A percentile compares a stretch with the other conserved stretches of the same genome.
phyloP scores from a whole-genome alignment of 2,797 vertebrate species.

The Typhlichthys subterraneus region DNA sequence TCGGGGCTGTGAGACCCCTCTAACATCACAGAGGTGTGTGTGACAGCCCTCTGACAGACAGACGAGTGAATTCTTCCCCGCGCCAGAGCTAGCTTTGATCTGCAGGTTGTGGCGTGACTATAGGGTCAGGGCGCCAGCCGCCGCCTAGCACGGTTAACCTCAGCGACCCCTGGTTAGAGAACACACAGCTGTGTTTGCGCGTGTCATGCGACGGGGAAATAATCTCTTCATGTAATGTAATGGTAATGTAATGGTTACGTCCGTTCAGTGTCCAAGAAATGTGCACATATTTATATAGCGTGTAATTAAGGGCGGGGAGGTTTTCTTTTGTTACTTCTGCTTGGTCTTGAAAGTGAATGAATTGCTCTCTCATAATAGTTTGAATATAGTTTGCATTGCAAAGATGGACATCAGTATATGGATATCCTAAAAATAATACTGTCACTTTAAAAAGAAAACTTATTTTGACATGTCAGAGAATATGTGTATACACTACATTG shows the following conservation, averaged over 20 bases:
- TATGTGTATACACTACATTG: too few species aligned
- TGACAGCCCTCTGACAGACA: slow-evolving; percentile 43
- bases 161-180: slow-evolving; percentile 18
- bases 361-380: neutral
- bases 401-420: too few species aligned
- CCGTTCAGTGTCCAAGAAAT: slow-evolving; percentile 9
- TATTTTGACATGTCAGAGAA: too few species aligned
- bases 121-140: slow-evolving; percentile 21
- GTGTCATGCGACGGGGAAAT: slow-evolving; percentile 28
- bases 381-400: too few species aligned
- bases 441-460: too few species aligned
- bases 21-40: slow-evolving; percentile 28
- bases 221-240: too few species aligned
- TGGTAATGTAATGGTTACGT: too few species aligned
- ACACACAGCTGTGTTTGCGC: slow-evolving; percentile 43
- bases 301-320: neutral
- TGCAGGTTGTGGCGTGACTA: slow-evolving; percentile 27
- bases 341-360: slow-evolving; percentile 7
- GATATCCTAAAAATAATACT: too few species aligned
- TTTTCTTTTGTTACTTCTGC: slow-evolving; percentile 19
- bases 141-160: slow-evolving; percentile 39
- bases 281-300: neutral
- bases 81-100: slow-evolving; percentile 51
- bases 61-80: slow-evolving; percentile 17
- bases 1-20: slow-evolving; percentile 22